Base-by-base conservation (phyloP, 2,113 vertebrate species). In the Brienomyrus longianalis region DNA sequence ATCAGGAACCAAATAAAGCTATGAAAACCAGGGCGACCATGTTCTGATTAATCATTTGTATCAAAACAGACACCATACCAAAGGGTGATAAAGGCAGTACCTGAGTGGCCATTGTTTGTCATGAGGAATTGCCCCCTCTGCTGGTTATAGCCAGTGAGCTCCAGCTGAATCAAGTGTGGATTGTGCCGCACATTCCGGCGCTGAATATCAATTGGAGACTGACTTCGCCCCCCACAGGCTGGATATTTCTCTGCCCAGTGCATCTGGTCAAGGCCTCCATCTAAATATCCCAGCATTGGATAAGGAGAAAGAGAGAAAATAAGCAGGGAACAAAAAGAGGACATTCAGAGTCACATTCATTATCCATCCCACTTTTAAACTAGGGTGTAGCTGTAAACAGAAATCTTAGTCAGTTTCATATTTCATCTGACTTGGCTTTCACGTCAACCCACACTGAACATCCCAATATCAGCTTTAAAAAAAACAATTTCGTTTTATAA, bases 91-190 rank as follows among this genome's bases (percentile, higher is more conserved):
- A 19, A 45, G 45, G 51, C 0, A 85, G 89, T 93, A 99, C 98
- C 98, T 0, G 97, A 96, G 92, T 98, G 97, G 0, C 98, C 98
- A 0, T 97, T 98, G 95, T 98, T 99, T 93, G 88, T 95, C 96
- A 98, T 96, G 0, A 84, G 91, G 91, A 98, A 96, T 0, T 90
- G 87, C 0, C 95, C 95, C 0, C 0, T 88, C 87, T 95, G 95
- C 1, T 87, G 89, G 0, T 95, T 93, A 0, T 97, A 98, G 7
- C 97, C 97, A 0, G 0, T 91, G 77, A 99, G 93, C 59, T 95
- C 92, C 91, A 98, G 93, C 27, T 92, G 90, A 15, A 90, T 62
- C 91, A 99, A 88, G 43, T 56, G 27, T 0, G 94, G 93, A 89
- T 97, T 97, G 93, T 95, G 94, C 0, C 0, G 90, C 50, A 95